Evolutionary conservation across 2,888 invertebrate species (phyloP).

Genomic region (Epistrophe grossulariae): DNA sequence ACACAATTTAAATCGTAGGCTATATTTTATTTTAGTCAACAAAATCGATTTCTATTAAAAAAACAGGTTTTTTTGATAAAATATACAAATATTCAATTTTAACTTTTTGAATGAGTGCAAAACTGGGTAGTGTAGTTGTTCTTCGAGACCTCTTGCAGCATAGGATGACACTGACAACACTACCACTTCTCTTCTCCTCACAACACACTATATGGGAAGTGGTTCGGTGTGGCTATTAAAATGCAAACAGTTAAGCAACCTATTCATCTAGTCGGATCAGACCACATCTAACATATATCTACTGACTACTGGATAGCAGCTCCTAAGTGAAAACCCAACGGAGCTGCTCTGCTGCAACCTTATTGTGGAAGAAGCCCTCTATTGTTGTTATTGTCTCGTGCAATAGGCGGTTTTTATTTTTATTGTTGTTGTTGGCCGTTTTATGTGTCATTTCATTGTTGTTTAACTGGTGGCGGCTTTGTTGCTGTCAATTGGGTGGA

Average conservation of each 20-base stretch:
- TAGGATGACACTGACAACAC: constrained; percentile 53
- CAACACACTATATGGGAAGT: constrained; percentile 58
- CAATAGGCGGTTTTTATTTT: background rate
- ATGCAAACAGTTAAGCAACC: constrained; percentile 74
- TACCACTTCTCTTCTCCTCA: constrained; percentile 41
- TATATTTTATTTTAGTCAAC: constrained; percentile 35
- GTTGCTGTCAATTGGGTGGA: constrained; percentile 72
- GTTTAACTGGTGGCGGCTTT: constrained; percentile 65
- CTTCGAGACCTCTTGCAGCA: constrained; percentile 39
- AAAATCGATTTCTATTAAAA: constrained; percentile 35
- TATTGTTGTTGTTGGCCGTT: constrained; percentile 44
- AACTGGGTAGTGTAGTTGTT: constrained; percentile 54
- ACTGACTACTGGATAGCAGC: constrained; percentile 51
- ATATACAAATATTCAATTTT: constrained; percentile 37
- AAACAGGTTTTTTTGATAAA: constrained; percentile 15
- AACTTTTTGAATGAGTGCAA: constrained; percentile 27
- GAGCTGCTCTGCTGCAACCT: constrained; percentile 49
- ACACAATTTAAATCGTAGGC: background rate
- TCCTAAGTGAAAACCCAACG: constrained; percentile 25
- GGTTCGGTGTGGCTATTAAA: constrained; percentile 69
- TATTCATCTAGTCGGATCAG: constrained; percentile 67
- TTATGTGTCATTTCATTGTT: constrained; percentile 68
- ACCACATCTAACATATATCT: constrained; percentile 64
- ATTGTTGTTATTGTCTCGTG: constrained; percentile 64
- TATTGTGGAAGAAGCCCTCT: constrained; percentile 71